Base-by-base conservation (phyloP, 2,113 vertebrate species). In the Nycticorax nycticorax region DNA sequence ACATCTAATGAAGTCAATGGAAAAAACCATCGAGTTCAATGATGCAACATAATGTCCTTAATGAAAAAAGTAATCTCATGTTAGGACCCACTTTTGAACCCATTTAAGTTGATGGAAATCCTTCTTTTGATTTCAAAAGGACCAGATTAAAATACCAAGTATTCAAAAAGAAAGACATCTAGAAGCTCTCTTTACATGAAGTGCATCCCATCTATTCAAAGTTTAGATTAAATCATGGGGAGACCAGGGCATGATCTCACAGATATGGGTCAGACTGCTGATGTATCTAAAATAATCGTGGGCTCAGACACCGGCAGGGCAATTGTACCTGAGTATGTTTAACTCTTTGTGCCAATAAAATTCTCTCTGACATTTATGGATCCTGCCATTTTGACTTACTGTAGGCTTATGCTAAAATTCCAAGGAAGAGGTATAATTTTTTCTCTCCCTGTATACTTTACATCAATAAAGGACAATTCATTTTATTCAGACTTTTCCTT, bases 271-370 rank as follows among this genome's bases (percentile, higher is more conserved):
- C 24, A 84, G 18, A 69, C 24, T 85, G 41, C 19, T 8, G 41
- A 69, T 18, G 12, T 47, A 12, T 87, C 47, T 85, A 41, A 96
- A 96, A 67, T 27, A 30, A 75, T 48, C 4, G 0, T 9, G 33
- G 37, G 67, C 37, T 88, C 55, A 59, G 41, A 64, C 16, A 47
- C 32, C 27, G 8, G 26, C 18, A 92, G 67, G 53, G 76, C 87
- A 88, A 39, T 43, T 73, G 45, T 26, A 60, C 41, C 77, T 55
- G 18, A 92, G 33, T 92, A 79, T 59, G 52, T 88, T 96, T 97
- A 97, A 96, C 91, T 96, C 87, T 96, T 92, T 94, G 69, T 76
- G 73, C 41, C 81, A 87, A 75, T 94, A 93, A 95, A 89, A 92
- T 79, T 57, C 8, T 78, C 22, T 47, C 35, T 96, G 89, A 88